These are phyloP conservation scores for Gymnoscelis rufifasciata DNA, from an alignment of 2,888 invertebrate species.

Conservation along the genomic window DNA sequence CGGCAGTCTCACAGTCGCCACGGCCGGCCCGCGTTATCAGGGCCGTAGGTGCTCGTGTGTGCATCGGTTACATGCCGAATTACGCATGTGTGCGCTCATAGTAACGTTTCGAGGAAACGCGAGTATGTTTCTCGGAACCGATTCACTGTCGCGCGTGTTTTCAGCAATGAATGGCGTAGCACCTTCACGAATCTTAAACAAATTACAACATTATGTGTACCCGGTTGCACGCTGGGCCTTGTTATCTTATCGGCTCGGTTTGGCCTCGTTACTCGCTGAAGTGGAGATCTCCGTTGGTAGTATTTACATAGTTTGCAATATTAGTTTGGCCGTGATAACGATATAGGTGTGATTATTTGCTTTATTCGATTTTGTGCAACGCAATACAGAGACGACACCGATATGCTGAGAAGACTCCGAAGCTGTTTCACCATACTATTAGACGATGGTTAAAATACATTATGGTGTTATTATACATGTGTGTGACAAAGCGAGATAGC, in stretches of 20 bases:
- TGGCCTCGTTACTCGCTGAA: slow-evolving; percentile 30
- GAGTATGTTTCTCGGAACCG: slow-evolving; percentile 72
- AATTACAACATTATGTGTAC: slow-evolving; percentile 14
- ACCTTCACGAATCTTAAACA: slow-evolving; percentile 34
- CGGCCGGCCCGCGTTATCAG: slow-evolving; percentile 69
- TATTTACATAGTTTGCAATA: slow-evolving; percentile 17
- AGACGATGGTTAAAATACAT: no score
- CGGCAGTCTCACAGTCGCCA: slow-evolving; percentile 52
- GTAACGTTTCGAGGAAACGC: slow-evolving; percentile 76
- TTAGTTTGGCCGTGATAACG: slow-evolving; percentile 12
- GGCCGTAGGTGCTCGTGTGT: slow-evolving; percentile 61
- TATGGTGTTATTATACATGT: no score
- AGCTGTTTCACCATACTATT: no score
- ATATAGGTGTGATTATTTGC: no score
- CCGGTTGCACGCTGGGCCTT: slow-evolving; percentile 14
- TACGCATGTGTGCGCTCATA: slow-evolving; percentile 61
- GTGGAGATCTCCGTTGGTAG: slow-evolving; percentile 19
- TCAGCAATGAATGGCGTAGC: slow-evolving; percentile 66
- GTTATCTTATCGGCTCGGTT: slow-evolving; percentile 34
- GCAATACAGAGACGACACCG: no score
- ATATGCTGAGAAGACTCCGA: no score
- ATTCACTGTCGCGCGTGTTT: slow-evolving; percentile 68
- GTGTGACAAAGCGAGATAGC: no score
- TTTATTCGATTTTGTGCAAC: no score
- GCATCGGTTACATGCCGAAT: slow-evolving; percentile 41